Percentiles rank a stretch among this genome's conserved stretches.
These are phyloP conservation scores for Siniperca scherzeri DNA, from an alignment of 2,797 vertebrate genomes.

Conservation along the genomic window DNA sequence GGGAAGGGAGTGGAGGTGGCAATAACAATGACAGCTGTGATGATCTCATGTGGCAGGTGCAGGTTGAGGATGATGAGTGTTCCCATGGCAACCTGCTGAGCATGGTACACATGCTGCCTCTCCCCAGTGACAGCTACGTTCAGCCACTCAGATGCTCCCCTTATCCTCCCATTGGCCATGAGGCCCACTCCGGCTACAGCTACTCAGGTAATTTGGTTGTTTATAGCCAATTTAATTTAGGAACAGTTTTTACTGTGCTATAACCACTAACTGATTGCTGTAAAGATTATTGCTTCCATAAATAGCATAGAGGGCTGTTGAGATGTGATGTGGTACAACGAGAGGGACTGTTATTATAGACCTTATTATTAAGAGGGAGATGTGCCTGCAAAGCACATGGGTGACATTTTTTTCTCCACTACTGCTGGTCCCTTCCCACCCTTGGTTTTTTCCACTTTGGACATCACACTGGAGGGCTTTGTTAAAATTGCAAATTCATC, in stretches of 20 bases:
- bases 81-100: conserved; percentile 85
- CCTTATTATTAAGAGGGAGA: conserved; percentile 1
- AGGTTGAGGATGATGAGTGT: conserved; percentile 84
- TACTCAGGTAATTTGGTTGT: conserved; percentile 78
- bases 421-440: background rate
- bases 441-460: background rate
- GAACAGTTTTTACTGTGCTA: conserved; percentile 44
- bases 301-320: conserved; percentile 42
- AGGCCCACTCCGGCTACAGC: conserved; percentile 72
- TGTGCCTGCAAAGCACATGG: background rate
- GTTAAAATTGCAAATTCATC: background rate
- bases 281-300: conserved; percentile 60
- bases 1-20: conserved; percentile 18
- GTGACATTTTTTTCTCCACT: background rate
- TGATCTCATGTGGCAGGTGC: conserved; percentile 75
- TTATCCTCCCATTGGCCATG: conserved; percentile 75
- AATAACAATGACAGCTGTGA: conserved; percentile 41
- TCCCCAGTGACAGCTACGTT: conserved; percentile 94
- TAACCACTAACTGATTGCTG: conserved; percentile 54
- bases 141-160: conserved; percentile 85
- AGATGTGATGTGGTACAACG: conserved; percentile 29
- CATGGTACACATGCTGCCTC: conserved; percentile 92
- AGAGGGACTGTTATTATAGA: conserved; percentile 20
- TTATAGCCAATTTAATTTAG: conserved; percentile 55
- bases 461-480: background rate